Evolutionary conservation across 2,888 invertebrate genomes (phyloP).

Genomic region (Ectemnius cavifrons): DNA sequence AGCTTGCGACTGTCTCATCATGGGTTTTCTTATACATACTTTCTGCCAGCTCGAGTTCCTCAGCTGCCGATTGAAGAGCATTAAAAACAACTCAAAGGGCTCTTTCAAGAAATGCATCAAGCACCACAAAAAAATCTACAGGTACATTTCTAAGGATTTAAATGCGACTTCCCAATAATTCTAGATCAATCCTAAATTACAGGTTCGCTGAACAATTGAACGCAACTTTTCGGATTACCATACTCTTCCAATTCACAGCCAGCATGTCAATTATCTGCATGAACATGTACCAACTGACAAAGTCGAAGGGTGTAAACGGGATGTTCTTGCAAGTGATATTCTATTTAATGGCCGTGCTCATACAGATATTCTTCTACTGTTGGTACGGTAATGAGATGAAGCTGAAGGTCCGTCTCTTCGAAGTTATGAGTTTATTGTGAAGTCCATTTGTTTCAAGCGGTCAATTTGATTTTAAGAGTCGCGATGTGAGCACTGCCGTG

Average conservation of each 20-base stretch:
- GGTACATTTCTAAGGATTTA: slow-evolving; percentile 13
- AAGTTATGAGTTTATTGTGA: neutral
- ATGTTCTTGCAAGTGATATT: neutral
- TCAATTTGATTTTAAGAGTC: slow-evolving; percentile 30
- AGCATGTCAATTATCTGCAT: slow-evolving; percentile 36
- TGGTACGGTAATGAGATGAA: slow-evolving; percentile 66
- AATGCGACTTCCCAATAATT: neutral
- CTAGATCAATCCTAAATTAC: neutral
- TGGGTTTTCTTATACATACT: slow-evolving; percentile 33
- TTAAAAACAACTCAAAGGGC: neutral
- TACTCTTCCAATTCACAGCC: slow-evolving; percentile 33
- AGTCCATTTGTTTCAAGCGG: neutral
- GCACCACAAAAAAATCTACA: slow-evolving; percentile 33
- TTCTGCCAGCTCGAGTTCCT: slow-evolving; percentile 45
- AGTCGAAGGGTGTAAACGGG: neutral
- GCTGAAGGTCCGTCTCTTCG: slow-evolving; percentile 25
- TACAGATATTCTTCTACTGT: slow-evolving; percentile 64
- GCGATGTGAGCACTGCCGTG: slow-evolving; percentile 18
- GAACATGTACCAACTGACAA: slow-evolving; percentile 28
- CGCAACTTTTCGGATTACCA: slow-evolving; percentile 18
- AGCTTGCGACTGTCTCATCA: slow-evolving; percentile 38
- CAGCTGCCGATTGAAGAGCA: slow-evolving; percentile 28
- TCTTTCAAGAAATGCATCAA: slow-evolving; percentile 10
- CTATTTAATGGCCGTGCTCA: slow-evolving; percentile 27
- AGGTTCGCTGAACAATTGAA: slow-evolving; percentile 29